Conservation (phyloP, 2,888 invertebrate genomes). For the Andrena hattorfiana region DNA sequence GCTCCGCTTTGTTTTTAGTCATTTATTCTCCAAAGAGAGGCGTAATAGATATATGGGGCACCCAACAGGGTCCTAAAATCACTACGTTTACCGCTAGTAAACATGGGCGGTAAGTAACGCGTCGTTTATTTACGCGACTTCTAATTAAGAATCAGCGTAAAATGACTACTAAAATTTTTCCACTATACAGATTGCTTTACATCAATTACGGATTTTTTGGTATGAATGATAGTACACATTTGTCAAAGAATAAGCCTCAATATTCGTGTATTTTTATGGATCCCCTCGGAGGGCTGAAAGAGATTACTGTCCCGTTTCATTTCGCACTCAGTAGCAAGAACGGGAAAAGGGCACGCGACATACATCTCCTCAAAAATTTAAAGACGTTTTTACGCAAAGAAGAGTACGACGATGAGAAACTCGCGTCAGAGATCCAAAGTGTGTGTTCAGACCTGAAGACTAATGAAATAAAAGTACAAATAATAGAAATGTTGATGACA, state of each 20-base stretch:
- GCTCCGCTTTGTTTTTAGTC: slow-evolving; percentile 92
- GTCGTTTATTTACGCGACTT: not conserved
- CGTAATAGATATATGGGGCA: slow-evolving; percentile 96
- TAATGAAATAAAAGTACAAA: slow-evolving; percentile 90
- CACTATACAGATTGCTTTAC: slow-evolving; percentile 88
- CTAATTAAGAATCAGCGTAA: not conserved
- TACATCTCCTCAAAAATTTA: slow-evolving; percentile 93
- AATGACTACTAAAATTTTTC: not conserved
- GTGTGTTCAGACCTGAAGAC: slow-evolving; percentile 90
- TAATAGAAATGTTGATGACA: slow-evolving; percentile 89
- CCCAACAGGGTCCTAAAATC: slow-evolving; percentile 95
- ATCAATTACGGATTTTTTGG: slow-evolving; percentile 94
- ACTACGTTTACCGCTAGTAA: slow-evolving; percentile 96
- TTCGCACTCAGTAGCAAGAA: slow-evolving; percentile 95
- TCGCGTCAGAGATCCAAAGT: slow-evolving; percentile 86
- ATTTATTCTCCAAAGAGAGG: slow-evolving; percentile 97
- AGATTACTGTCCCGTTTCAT: slow-evolving; percentile 95
- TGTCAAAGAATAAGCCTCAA: slow-evolving; percentile 86
- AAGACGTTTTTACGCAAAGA: slow-evolving; percentile 89
- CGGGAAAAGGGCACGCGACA: slow-evolving; percentile 94
- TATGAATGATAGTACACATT: slow-evolving; percentile 86
- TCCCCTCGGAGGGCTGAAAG: slow-evolving; percentile 93
- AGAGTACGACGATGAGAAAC: slow-evolving; percentile 85
- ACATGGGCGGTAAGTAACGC: slow-evolving; percentile 87
- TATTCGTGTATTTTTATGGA: slow-evolving; percentile 93